Evolutionary conservation across 2,797 vertebrate species (phyloP), one percentile per base, ranked within the genome.

Genomic region (Halcyon chelicuti): DNA sequence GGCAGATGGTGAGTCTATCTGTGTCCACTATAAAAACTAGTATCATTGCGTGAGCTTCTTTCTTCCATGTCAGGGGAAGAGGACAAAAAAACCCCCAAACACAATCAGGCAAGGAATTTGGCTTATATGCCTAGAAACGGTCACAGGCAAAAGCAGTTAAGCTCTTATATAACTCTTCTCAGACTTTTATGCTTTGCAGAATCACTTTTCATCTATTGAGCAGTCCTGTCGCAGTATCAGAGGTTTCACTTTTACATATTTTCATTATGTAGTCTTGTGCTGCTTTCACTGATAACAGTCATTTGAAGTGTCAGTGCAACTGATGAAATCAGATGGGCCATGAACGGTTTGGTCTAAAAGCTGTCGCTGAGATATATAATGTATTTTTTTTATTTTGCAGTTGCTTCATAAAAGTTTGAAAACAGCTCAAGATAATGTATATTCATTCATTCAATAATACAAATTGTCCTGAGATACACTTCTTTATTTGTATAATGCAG

Each of bases 271-370:
- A 95, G 71, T 63, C 84, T 85, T 93, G 47, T 82, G 86, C 74
- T 82, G 77, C 90, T 93, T 84, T 93, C 2, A 1, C 79, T 94
- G 84, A 67, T 96, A 94, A 82, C 67, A 87, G 88, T 84, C 86
- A 85, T 88, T 95, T 85, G 74, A 90, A 93, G 92, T 95, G 90
- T 90, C 94, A 92, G 63, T 70, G 74, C 93, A 85, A 62, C 84
- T 87, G 94, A 93, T 82, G 88, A 88, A 93, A 93, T 96, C 90
- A 91, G 93, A 92, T 93, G 86, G 94, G 84, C 95, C 90, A 79
- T 94, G 92, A 93, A 85, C 17, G 2, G 29, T 82, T 77, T 3
- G 3, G 88, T 89, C 93, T 92, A 94, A 88, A 88, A 89, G 74
- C 80, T 93, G 90, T 95, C 92, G 84, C 72, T 80, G 77, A 67